Base-by-base conservation (phyloP, 1,140 invertebrate genomes). In the Aphaenogaster rudis region DNA sequence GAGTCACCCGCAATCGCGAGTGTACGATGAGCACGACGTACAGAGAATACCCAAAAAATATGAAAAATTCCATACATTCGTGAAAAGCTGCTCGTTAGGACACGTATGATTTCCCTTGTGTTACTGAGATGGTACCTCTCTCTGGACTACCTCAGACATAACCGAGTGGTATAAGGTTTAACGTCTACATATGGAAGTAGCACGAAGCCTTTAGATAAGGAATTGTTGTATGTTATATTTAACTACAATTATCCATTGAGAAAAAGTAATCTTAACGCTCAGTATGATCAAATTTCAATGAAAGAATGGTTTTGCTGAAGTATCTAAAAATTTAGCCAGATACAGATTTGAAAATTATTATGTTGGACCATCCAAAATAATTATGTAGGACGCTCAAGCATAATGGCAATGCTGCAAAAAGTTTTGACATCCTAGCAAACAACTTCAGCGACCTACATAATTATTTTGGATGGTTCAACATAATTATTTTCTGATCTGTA, bases 51-150 rank as follows among this genome's bases (percentile, higher is more conserved):
- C 28, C 21, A 28, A 39, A 77, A 63, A 90, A 86, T 78, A 91
- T 91, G 89, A 91, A 91, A 91, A 91, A 91, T 91, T 91, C 89
- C 74, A 91, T 91, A 91, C 90, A 91, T 91, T 90, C 59, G 81
- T 90, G 86, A 91, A 90, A 81, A 90, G 90, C 63, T 52, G 54
- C 42, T 85, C 57, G 45, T 69, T 66, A 69, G 36, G 9, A 36
- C 21, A 39, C 69, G n/a, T 45, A 71, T 90, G 89, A 91, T 91
- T 91, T 91, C 89, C 89, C 89, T 66, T 86, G 89, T 86, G 89
- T 77, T 90, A 71, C 78, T 48, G 84, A 36, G 77, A 86, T 77
- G 77, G 50, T 82, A 52, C 17, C 33, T 11, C 59, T 79, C 85
- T 66, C 59, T 33, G 33, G 52, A 71, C 17, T 48, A 39, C 64